Evolutionary conservation across 1,140 invertebrate species (phyloP).

Genomic region (Drosophila kurseongensis): DNA sequence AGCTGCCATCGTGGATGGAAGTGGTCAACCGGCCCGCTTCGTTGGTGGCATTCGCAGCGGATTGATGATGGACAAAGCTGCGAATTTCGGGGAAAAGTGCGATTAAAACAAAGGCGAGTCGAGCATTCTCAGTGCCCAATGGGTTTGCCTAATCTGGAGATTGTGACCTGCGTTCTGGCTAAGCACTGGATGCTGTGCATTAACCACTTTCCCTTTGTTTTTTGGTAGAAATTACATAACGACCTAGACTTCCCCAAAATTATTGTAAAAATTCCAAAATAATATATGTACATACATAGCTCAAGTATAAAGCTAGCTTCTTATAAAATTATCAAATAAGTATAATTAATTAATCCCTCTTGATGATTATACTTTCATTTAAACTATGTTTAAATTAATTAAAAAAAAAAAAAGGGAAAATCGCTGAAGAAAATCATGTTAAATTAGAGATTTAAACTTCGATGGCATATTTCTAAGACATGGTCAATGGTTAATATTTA

Average conservation of each 20-base stretch:
- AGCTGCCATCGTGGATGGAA: conserved; percentile 53
- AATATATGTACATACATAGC: too few relatives aligned
- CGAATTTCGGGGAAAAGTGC: conserved; percentile 48
- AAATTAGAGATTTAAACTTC: too few relatives aligned
- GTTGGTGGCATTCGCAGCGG: conserved; percentile 61
- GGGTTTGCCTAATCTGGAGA: conserved; percentile 34
- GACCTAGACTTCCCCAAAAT: not conserved
- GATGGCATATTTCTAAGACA: too few relatives aligned
- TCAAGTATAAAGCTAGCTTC: too few relatives aligned
- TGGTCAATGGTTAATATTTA: too few relatives aligned
- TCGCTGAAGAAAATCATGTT: too few relatives aligned
- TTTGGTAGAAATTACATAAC: too few relatives aligned
- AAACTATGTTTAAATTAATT: too few relatives aligned
- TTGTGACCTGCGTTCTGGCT: conserved; percentile 6
- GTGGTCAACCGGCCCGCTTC: conserved; percentile 38
- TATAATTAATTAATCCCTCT: too few relatives aligned
- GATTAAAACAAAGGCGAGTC: conserved; percentile 36
- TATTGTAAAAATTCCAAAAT: not conserved
- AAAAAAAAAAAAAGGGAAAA: too few relatives aligned
- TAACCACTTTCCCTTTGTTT: not conserved
- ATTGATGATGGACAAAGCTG: conserved; percentile 43
- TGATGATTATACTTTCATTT: too few relatives aligned
- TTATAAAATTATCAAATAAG: too few relatives aligned
- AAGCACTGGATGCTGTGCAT: not conserved
- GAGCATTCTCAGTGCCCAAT: conserved; percentile 39